Base-by-base conservation (phyloP, 2,113 vertebrate genomes). In the Peucedramus taeniatus region DNA sequence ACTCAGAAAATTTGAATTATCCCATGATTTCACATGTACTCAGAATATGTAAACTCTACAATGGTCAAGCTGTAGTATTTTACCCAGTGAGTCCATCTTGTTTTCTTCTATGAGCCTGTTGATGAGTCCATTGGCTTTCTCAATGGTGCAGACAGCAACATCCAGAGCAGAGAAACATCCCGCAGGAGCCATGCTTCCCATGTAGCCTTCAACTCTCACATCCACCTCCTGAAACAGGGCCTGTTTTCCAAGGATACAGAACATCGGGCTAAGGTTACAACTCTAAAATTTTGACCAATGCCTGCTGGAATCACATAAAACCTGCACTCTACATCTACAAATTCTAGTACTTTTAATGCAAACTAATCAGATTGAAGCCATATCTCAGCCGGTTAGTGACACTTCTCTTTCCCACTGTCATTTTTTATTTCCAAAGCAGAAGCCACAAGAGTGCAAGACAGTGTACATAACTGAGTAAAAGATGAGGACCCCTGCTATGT, bases 141-240 rank as follows among this genome's bases (percentile, higher is more conserved):
- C 99, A 70, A 99, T 99, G 89, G 99, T 99, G 97, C 99, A 99
- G 89, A 99, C 99, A 88, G 99, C 99, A 90, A 99, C 97, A 89
- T 99, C 99, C 96, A 99, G 87, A 6, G 98, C 96, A 76, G 97
- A 96, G 91, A 99, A 99, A 31, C 79, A 97, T 44, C 98, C 97
- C 68, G 98, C 84, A 39, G 99, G 98, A 42, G 99, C 98, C 44
- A 97, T 98, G 96, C 98, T 99, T 72, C 99, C 99, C 98, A 99
- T 99, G 88, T 99, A 99, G 53, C 99, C 99, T 75, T 98, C 99
- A 66, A 99, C 99, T 79, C 97, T 98, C 84, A 99, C 95, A 82
- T 98, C 98, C 68, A 98, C 98, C 95, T 99, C 99, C 97, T 99
- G 98, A 97, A 99, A 99, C 23, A 99, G 96, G 95, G 98, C 98